Evolutionary conservation across 2,888 invertebrate genomes (phyloP), one percentile per base, ranked within the genome.

Genomic region (Apodemia zela): DNA sequence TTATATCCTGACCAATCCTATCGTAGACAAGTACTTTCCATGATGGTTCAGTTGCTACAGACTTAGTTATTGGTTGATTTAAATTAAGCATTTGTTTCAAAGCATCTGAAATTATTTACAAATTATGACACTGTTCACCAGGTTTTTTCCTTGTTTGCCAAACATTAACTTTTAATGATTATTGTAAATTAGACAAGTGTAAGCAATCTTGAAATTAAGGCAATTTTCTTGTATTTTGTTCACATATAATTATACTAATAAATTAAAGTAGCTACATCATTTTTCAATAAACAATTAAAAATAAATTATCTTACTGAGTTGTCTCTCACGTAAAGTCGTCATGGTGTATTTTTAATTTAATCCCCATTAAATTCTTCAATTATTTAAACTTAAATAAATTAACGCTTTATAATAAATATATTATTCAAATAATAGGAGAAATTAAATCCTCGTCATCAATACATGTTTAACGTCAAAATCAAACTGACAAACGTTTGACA

Each of bases 21-120:
- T 99, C 99, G 80, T 99, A 99, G 68, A 99, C 95, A 67, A 99
- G 92, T 65, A 99, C 95, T 93, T 99, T 99, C 98, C 98, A 99
- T 15, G 96, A 95, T 29, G 98, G 98, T 87, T 99, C 97, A 47
- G 95, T 94, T 11, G 95, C 94, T 59, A 95, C 93, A 66, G 94
- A 93, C 83, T 96, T 97, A 3, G 95, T 94, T 68, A 95, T 92
- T 45, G 96, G 94, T 74, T 95, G 94, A 86, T 98, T 98, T 65
- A 99, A 93, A 91, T 98, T 98, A 66, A 99, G 93, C 98, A 99
- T 98, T 90, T 98, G 97, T 92, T 96, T 97, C 69, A 99, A 92
- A 71, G 98, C 97, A 93, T 94, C 97, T 98, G 88, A 66, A 93
- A 93, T 49, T 13, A 11, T 72, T 61, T 68, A 59, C 47, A 59